Evolutionary conservation across 2,113 vertebrate species (phyloP).

Genomic region (Argyrosomus japonicus): DNA sequence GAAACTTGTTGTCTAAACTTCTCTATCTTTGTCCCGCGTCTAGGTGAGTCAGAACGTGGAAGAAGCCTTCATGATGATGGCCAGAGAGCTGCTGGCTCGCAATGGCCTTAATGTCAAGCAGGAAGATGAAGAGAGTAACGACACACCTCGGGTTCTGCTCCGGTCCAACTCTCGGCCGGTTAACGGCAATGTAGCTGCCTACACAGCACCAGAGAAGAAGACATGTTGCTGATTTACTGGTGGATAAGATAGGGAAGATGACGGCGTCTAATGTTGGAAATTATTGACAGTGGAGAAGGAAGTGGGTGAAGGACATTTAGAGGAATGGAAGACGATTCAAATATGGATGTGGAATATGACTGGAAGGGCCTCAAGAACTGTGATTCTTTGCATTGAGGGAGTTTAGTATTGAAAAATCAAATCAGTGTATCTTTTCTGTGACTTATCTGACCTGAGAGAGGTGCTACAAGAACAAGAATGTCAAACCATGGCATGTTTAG

Average conservation of each 20-base stretch:
- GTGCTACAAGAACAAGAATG: neutral
- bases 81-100: conserved; percentile 75
- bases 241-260: neutral
- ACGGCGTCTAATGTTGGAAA: neutral
- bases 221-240: conserved; percentile 63
- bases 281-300: neutral
- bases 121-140: neutral
- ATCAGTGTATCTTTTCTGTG: conserved; percentile 12
- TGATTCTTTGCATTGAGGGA: neutral
- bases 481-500: neutral
- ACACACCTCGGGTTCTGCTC: conserved; percentile 53
- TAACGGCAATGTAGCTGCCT: neutral
- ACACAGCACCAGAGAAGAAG: conserved; percentile 69
- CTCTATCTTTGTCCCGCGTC: neutral
- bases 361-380: neutral
- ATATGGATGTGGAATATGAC: neutral
- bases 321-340: neutral
- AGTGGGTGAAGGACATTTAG: neutral
- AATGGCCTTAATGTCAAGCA: conserved; percentile 73
- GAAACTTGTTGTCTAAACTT: neutral
- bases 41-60: conserved; percentile 79
- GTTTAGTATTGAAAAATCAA: conserved; percentile 21
- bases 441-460: neutral
- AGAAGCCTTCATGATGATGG: conserved; percentile 80
- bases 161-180: conserved; percentile 67